Evolutionary conservation across 2,113 vertebrate species (phyloP), one percentile per base, ranked within the genome.

Genomic region (Ctenodactylus gundi): DNA sequence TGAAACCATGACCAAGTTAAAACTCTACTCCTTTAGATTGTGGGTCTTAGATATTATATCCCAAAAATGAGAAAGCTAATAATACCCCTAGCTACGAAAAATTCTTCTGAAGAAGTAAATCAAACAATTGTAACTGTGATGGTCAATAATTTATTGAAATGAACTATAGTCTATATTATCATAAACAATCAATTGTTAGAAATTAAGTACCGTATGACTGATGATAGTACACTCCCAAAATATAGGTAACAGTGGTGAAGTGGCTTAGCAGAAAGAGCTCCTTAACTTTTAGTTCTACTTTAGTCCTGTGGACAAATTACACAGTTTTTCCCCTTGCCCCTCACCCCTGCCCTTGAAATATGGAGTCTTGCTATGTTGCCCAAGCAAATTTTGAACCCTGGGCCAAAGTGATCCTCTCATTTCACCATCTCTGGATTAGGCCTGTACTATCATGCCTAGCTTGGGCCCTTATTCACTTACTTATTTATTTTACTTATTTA

Each of bases 131-230:
- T 23, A 78, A 85, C 15, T 46, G 62, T 65, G 77, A 77, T 23
- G n/a, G n/a, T 75, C 3, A 51, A 17, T 80, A 36, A 8, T 49
- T 94, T 57, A 14, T 83, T 57, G 10, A 4, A 89, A 53, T 64
- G 91, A 91, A 80, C 70, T 88, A 29, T 60, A 21, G 76, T 27
- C 31, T 88, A 55, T 67, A n/a, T 96, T 83, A 92, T 65, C 60
- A 77, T 84, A 68, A 92, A 93, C 0, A 90, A 73, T 85, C 25
- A 93, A n/a, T 70, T 88, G 34, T 88, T 9, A 64, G 94, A 94
- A 94, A 93, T 70, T 7, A 20, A 20, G 18, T 51, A 75, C 85
- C 85, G 23, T 62, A 46, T 60, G 55, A 85, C 8, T 77, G 12
- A 9, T 51, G 36, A 57, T 27, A 85, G 21, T 57, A 68, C 9